Base-by-base conservation (phyloP, 2,888 invertebrate genomes). In the Ichneumon xanthorius region DNA sequence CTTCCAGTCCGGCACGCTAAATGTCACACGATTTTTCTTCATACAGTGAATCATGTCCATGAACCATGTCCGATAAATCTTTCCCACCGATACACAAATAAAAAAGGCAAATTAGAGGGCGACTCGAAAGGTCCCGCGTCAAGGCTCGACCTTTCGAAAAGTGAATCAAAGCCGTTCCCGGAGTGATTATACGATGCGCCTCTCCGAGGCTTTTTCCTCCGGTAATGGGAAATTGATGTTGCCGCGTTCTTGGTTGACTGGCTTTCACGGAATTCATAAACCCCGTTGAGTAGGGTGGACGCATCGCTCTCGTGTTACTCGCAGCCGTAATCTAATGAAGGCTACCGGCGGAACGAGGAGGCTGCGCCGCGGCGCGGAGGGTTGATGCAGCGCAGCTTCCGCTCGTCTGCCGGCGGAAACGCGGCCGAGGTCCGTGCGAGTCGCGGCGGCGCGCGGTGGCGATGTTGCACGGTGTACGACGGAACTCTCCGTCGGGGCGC, bases 401-500 rank as follows among this genome's bases (percentile, higher is more conserved):
- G 22, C 65, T 63, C 50, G 33, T 65, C 19, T 3, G 22, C 65
- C 65, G 26, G 37, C 53, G 40, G 11, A 22, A 67, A 53, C 50
- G 67, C 45, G 6, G 40, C 55, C 16, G 37, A 55, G 40, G 22
- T 53, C 37, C 37, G 71, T 72, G 67, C 72, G 58, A 30, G 19
- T 30, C 40, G 71, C 63, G 45, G 4, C 4, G 45, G 37, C 58
- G 37, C 37, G 50, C 0, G 61, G 50, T 48, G n/a, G 33, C 63
- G 30, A 33, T 63, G 33, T 33, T 63, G 63, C 30, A 72, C 4
- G 11, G 82, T 61, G 68, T 55, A 33, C 63, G 45, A 45, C 77
- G 68, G 61, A 71, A 76, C 78, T 82, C 79, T 76, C 45, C 45
- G 61, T 76, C 67, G 71, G 55, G 67, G 58, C 61, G 70, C 75